Percentiles rank a stretch among this genome's conserved stretches.
phyloP scores from a whole-genome alignment of 2,888 invertebrate genomes.

The Sabatieria punctata region DNA sequence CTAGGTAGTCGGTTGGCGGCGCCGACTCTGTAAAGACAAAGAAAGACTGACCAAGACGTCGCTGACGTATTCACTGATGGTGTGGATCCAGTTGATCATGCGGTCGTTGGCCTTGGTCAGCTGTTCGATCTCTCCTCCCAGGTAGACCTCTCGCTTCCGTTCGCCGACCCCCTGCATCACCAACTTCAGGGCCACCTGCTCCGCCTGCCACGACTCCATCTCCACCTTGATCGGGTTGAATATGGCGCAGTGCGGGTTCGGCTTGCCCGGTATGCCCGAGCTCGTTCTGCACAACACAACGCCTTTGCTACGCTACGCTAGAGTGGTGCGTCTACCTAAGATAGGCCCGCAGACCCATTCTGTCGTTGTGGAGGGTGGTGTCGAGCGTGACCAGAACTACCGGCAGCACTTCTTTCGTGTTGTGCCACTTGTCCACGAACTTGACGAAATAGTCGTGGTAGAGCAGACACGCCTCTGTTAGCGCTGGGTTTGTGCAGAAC shows the following conservation, averaged over 20 bases:
- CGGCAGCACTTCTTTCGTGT: conserved; percentile 22
- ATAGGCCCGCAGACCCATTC: conserved; percentile 85
- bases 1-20: no score
- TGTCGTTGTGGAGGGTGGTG: conserved; percentile 64
- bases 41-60: conserved; percentile 55
- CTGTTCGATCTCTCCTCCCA: conserved; percentile 44
- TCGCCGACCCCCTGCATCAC: no score
- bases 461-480: conserved; percentile 49
- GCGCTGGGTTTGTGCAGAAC: conserved; percentile 85
- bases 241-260: conserved; percentile 60
- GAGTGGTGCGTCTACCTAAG: conserved; percentile 48
- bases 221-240: conserved; percentile 86
- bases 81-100: conserved; percentile 37
- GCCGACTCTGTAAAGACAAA: no score
- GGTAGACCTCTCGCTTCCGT: no score
- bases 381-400: conserved; percentile 79
- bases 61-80: conserved; percentile 51
- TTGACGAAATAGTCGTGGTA: conserved; percentile 28
- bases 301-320: not conserved
- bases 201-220: conserved; percentile 74
- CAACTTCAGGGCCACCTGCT: no score
- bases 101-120: conserved; percentile 65
- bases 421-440: conserved; percentile 16
- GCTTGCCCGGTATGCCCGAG: conserved; percentile 80
- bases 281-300: conserved; percentile 46